Evolutionary conservation across 2,797 vertebrate species (phyloP).

Genomic region (Phrynocephalus guinanensis): DNA sequence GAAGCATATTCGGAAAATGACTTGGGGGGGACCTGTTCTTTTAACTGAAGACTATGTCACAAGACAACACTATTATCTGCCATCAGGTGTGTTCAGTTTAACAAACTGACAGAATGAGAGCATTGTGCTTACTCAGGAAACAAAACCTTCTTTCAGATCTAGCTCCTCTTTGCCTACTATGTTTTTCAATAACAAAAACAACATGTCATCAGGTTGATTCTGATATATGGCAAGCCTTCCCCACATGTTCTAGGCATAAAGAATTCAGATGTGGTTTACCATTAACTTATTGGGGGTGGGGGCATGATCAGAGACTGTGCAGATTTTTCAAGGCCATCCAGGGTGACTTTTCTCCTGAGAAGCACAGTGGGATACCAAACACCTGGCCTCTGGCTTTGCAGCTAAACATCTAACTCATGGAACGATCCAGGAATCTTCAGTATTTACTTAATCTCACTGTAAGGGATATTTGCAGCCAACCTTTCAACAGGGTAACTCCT

Average conservation of each 20-base stretch:
- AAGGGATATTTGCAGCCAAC: background rate
- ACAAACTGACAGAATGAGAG: fast-evolving
- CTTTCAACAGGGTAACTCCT: background rate
- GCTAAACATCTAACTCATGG: too few species aligned
- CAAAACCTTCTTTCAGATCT: background rate
- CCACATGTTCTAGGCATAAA: too few species aligned
- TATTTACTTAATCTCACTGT: background rate
- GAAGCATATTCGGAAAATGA: conserved; percentile 30
- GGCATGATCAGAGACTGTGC: too few species aligned
- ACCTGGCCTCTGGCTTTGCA: too few species aligned
- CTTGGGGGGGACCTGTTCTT: background rate
- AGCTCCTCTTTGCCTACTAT: fast-evolving
- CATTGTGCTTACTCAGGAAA: fast-evolving
- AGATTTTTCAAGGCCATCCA: too few species aligned
- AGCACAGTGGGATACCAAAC: too few species aligned
- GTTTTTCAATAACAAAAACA: background rate
- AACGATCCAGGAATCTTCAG: background rate
- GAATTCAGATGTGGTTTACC: too few species aligned
- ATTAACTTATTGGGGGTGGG: too few species aligned
- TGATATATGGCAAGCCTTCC: too few species aligned
- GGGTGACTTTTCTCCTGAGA: too few species aligned
- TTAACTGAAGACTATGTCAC: background rate
- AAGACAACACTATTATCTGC: background rate
- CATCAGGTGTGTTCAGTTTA: background rate
- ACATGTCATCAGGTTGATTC: background rate